Evolutionary conservation across 2,797 vertebrate species (phyloP), one percentile per base, ranked within the genome.

Genomic region (Gymnocypris eckloni): DNA sequence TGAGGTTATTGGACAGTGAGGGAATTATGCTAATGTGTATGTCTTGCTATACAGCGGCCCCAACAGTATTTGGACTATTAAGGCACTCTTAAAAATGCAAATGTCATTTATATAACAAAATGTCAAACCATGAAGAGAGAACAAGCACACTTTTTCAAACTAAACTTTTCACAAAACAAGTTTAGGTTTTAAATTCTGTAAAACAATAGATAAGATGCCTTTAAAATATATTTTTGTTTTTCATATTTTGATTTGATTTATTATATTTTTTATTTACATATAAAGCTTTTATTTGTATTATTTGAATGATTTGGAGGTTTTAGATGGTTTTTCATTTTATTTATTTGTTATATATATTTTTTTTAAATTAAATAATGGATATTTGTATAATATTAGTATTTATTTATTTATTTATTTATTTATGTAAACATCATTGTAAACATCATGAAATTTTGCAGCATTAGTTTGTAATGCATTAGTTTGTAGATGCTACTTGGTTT

Each of bases 1-100:
- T 25, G 33, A 48, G 48, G 56, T 83, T 76, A 76, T 54, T 54
- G 82, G 64, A 87, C 12, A 18, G n/a, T 37, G 64, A 79, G 73
- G 43, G 39, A 69, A 81, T 54, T 78, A 52, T 77, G 28, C 28
- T 77, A 50, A 54, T 67, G 71, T 50, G 43, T 66, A 67, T 76
- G 33, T 77, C 22, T 54, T 39, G 52, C 18, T 61, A 2, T 50
- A 75, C 43, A 64, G 71, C 1, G 3, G 70, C 18, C 37, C 39
- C 76, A 43, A 43, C 59, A 50, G 43, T 37, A 66, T 80, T 66
- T 66, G 43, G 25, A 37, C 56, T 45, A 13, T 64, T 45, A 43
- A 43, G 39, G 12, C n/a, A 4, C 77, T 28, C 56, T 79, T 64
- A 64, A 64, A 79, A 79, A 79, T 56, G 75, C 75, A 77, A 39